Evolutionary conservation across 2,797 vertebrate species (phyloP).

Genomic region (Austrolebias charrua): DNA sequence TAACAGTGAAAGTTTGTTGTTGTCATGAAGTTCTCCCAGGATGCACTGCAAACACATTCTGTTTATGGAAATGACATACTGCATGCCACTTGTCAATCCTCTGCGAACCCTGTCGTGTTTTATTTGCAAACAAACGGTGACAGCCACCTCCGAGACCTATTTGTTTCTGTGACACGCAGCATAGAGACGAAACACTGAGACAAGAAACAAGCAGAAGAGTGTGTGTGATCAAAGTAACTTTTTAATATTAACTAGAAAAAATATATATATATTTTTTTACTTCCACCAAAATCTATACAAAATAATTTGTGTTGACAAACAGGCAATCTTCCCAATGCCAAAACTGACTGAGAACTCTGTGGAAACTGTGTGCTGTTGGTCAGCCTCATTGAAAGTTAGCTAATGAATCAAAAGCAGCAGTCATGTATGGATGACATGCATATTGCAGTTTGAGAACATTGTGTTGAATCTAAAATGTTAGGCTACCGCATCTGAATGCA

Average conservation of each 20-base stretch:
- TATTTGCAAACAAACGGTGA: slow-evolving; percentile 19
- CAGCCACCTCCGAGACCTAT: slow-evolving; percentile 7
- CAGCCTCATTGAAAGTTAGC: slow-evolving; percentile 36
- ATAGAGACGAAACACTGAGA: slow-evolving; percentile 7
- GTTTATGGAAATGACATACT: slow-evolving; percentile 17
- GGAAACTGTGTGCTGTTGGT: slow-evolving; percentile 35
- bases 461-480: not conserved
- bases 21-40: not conserved
- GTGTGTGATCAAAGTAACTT: slow-evolving; percentile 31
- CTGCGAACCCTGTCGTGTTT: slow-evolving; percentile 19
- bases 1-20: not conserved
- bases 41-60: not conserved
- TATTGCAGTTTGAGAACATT: slow-evolving; percentile 18
- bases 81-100: not conserved
- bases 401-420: slow-evolving; percentile 10
- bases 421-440: slow-evolving; percentile 31
- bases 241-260: slow-evolving; percentile 62
- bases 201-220: slow-evolving; percentile 8
- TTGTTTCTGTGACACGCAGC: slow-evolving; percentile 25
- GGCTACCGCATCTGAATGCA: too few relatives aligned
- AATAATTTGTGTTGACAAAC: slow-evolving; percentile 31
- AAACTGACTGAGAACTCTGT: slow-evolving; percentile 24
- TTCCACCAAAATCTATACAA: slow-evolving; percentile 53
- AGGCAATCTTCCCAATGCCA: slow-evolving; percentile 16
- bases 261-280: slow-evolving; percentile 33